Evolutionary conservation across 1,140 invertebrate genomes (phyloP), one percentile per base, ranked within the genome.

Genomic region (Rhagoletis pomonella): DNA sequence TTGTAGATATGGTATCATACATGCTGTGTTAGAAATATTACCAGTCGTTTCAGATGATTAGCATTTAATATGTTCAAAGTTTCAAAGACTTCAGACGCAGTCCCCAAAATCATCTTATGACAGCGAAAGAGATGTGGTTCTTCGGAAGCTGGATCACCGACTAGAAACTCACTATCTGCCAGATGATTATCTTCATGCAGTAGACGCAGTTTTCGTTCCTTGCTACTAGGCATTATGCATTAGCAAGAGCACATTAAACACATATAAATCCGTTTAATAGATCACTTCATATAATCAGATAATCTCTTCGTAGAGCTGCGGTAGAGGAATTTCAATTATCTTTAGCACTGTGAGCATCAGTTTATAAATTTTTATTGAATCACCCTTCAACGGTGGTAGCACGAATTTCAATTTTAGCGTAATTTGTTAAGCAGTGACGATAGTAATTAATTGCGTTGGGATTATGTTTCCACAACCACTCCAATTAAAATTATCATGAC

Each of bases 81-180:
- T 55, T 89, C 87, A 17, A 91, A 90, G n/a, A 89, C 89, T 12
- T 86, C 77, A 39, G 90, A 91, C 44, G 90, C 89, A 17, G 90
- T 89, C 1, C 67, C 58, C 2, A 91, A 67, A 86, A 91, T 88
- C 9, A 89, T 84, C 50, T 88, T 87, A 86, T 91, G 90, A n/a
- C 88, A 89, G 0, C 73, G 86, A 50, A 91, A 91, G 14, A 87
- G 67, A 0, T 89, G 19, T 86, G 29, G 44, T 42, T 73, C 88
- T 7, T 81, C n/a, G n/a, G 4, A 9, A 47, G 47, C 17, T 55
- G 47, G 47, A 81, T 81, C 73, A 39, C 84, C 69, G 0, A 91
- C 90, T 9, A 88, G 89, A 19, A 91, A 88, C 58, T 90, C 88
- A 77, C 90, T 91, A n/a, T 91, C 90, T 5, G 90, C 88, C 12